Conservation (phyloP, 2,888 invertebrate genomes). For the Drosophila multiciliata region DNA sequence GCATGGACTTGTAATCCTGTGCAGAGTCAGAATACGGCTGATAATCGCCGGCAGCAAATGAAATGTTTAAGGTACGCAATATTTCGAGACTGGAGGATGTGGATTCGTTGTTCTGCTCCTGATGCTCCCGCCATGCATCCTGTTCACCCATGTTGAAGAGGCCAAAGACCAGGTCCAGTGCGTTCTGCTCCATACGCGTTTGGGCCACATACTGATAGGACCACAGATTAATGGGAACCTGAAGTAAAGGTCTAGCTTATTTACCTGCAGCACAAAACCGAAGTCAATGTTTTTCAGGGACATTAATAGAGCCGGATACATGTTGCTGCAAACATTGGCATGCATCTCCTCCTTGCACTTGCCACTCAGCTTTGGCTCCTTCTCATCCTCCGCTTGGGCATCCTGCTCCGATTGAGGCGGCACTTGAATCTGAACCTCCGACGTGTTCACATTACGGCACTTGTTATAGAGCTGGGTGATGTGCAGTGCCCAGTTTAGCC, state of each 20-base stretch:
- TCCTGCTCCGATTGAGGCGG: constrained; percentile 14
- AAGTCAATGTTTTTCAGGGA: constrained; percentile 90
- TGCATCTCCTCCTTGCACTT: constrained; percentile 71
- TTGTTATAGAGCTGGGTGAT: constrained; percentile 80
- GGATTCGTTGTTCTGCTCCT: constrained; percentile 76
- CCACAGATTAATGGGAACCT: not conserved
- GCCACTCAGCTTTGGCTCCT: constrained; percentile 48
- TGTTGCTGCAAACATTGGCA: constrained; percentile 89
- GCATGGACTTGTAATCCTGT: constrained; percentile 65
- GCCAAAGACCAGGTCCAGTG: constrained; percentile 79
- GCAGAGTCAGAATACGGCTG: constrained; percentile 69
- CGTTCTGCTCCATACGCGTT: constrained; percentile 80
- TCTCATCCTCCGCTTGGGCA: constrained; percentile 31
- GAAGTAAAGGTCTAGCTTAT: not conserved
- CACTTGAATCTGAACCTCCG: constrained; percentile 17
- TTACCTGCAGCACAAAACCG: constrained; percentile 90
- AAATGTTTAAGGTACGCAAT: constrained; percentile 81
- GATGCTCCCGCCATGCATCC: constrained; percentile 74
- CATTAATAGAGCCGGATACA: constrained; percentile 90
- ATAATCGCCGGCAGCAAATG: constrained; percentile 77
- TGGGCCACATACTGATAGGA: constrained; percentile 72
- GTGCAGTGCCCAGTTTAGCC: constrained; percentile 81
- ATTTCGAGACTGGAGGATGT: constrained; percentile 84
- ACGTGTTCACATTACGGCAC: constrained; percentile 63
- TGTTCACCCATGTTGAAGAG: constrained; percentile 82